Percentiles rank a stretch among this genome's conserved stretches.
phyloP scores from a whole-genome alignment of 2,797 vertebrate species.

The Bryconaethiops microstoma region DNA sequence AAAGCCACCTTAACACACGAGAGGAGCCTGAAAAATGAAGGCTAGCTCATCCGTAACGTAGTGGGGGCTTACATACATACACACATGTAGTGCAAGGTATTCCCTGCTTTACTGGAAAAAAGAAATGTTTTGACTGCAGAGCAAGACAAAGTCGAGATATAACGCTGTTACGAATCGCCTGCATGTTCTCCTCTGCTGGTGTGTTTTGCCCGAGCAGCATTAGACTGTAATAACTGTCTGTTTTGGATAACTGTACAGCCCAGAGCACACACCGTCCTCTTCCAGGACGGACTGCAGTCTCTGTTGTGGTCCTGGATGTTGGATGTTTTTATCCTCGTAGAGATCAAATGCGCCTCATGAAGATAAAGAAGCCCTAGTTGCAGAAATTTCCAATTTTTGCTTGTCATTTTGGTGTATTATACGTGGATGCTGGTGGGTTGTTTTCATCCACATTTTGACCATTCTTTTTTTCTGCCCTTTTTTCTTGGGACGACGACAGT shows the following conservation, averaged over 20 bases:
- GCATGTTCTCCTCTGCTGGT: slow-evolving; percentile 15
- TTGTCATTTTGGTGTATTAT: background rate
- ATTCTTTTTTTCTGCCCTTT: slow-evolving; percentile 29
- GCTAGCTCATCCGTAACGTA: slow-evolving; percentile 68
- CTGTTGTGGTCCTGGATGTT: slow-evolving; percentile 2
- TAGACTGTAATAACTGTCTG: slow-evolving; percentile 24
- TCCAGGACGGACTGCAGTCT: slow-evolving; percentile 20
- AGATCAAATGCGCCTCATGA: slow-evolving; percentile 28
- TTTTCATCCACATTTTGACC: slow-evolving; percentile 50
- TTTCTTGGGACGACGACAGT: slow-evolving; percentile 69
- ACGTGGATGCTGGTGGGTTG: background rate
- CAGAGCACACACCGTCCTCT: background rate
- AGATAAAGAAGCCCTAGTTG: background rate
- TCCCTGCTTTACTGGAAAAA: slow-evolving; percentile 50
- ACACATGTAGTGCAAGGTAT: slow-evolving; percentile 62
- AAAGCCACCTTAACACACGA: slow-evolving; percentile 38
- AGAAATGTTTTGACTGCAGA: background rate
- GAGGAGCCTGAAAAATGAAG: slow-evolving; percentile 58
- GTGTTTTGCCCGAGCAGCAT: slow-evolving; percentile 3
- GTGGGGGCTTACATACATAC: slow-evolving; percentile 43
- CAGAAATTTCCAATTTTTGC: background rate
- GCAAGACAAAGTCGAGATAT: background rate
- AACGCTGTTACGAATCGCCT: slow-evolving; percentile 14
- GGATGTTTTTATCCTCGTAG: slow-evolving; percentile 40
- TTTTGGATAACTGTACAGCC: slow-evolving; percentile 11